A percentile compares a stretch with the other conserved stretches of the same genome.
phyloP scores from a whole-genome alignment of 2,113 vertebrate species.

The Myotis lucifugus region DNA sequence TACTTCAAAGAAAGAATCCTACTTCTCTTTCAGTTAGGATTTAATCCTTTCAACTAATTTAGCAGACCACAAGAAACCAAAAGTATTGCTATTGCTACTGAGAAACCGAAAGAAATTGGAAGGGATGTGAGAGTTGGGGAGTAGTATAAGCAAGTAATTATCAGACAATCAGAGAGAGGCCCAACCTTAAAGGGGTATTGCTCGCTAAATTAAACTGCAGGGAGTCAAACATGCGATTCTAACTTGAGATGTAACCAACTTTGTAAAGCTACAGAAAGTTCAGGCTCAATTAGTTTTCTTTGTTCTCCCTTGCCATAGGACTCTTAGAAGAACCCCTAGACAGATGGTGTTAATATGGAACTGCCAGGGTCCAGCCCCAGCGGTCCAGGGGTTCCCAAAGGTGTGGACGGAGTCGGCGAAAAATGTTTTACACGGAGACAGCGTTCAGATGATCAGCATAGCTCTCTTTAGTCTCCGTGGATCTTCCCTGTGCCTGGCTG shows the following conservation, averaged over 20 bases:
- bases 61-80: not conserved
- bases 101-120: conserved; percentile 58
- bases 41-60: conserved; percentile 12
- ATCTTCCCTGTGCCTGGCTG: no score
- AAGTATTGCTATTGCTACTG: not conserved
- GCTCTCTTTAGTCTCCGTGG: no score
- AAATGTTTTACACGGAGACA: no score
- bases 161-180: conserved; percentile 30
- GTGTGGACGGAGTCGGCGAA: no score
- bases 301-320: not conserved
- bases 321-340: not conserved
- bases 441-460: no score
- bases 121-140: conserved; percentile 17
- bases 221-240: conserved; percentile 18
- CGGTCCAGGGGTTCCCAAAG: no score
- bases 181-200: not conserved
- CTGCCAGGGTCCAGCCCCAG: no score
- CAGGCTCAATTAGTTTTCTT: not conserved
- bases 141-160: conserved; percentile 47
- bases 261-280: conserved; percentile 40
- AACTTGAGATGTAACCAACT: conserved; percentile 52
- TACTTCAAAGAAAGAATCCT: not conserved
- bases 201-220: conserved; percentile 54
- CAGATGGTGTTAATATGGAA: not conserved
- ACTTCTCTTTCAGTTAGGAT: conserved; percentile 19